Evolutionary conservation across 2,888 invertebrate genomes (phyloP).

Genomic region (Ommatoiulus sabulosus): DNA sequence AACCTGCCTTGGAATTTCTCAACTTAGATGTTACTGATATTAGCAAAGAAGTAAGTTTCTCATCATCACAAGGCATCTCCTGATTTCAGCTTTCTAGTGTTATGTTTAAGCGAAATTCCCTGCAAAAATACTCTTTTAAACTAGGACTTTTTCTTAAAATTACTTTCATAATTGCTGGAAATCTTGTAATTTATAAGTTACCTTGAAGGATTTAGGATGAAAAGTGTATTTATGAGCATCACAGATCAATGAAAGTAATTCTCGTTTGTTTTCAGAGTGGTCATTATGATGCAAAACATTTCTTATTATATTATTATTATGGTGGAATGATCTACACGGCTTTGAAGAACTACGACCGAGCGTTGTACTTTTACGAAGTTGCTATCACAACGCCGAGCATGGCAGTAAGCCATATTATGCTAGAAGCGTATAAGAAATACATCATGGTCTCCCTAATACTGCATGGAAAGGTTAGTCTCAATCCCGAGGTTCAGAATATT

Average conservation of each 20-base stretch:
- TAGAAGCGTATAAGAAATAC: conserved; percentile 97
- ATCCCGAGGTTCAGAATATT: not conserved
- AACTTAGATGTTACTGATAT: conserved; percentile 93
- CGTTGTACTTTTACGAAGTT: conserved; percentile 95
- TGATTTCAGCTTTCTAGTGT: conserved; percentile 5
- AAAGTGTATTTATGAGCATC: too few relatives aligned
- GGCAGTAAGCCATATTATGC: conserved; percentile 96
- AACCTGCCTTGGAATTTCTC: conserved; percentile 88
- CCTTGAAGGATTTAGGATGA: too few relatives aligned
- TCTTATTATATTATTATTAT: conserved; percentile 94
- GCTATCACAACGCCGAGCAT: conserved; percentile 94
- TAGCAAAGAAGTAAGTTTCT: conserved; percentile 78
- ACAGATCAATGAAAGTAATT: not conserved
- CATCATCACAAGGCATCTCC: not conserved
- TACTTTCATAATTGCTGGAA: not conserved
- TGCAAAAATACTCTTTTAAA: conserved; percentile 17
- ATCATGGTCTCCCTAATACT: conserved; percentile 91
- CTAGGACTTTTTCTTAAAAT: not conserved
- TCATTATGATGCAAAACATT: conserved; percentile 87
- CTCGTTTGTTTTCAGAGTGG: conserved; percentile 74
- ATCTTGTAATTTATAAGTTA: not conserved
- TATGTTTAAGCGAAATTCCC: not conserved
- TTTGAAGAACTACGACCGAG: conserved; percentile 90
- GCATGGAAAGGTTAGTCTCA: conserved; percentile 81
- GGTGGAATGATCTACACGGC: conserved; percentile 98